Evolutionary conservation across 2,797 vertebrate genomes (phyloP).

Genomic region (Acanthornis magna): DNA sequence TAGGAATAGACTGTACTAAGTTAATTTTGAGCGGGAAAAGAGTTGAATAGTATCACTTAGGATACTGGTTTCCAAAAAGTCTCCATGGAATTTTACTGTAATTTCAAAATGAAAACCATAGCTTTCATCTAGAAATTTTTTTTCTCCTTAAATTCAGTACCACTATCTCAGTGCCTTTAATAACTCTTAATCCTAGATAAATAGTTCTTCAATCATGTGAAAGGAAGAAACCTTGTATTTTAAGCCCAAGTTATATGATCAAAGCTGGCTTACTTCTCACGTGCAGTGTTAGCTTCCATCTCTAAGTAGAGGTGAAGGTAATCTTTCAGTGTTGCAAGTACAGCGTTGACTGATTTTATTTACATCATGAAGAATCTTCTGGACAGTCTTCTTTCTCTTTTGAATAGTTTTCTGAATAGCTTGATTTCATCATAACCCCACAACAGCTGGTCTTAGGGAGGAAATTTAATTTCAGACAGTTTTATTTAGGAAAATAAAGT

Average conservation of each 20-base stretch:
- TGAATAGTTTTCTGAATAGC: background rate
- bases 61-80: background rate
- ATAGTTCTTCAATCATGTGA: background rate
- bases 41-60: background rate
- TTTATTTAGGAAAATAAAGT: background rate
- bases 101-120: background rate
- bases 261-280: background rate
- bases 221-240: background rate
- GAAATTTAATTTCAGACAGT: background rate
- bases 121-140: background rate
- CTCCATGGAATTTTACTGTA: background rate
- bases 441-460: background rate
- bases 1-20: background rate
- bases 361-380: background rate
- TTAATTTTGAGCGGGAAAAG: background rate
- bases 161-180: background rate
- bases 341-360: background rate
- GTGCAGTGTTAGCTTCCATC: background rate
- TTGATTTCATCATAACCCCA: background rate
- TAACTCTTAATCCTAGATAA: background rate
- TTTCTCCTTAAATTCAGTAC: background rate
- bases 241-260: background rate
- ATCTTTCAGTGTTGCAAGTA: background rate
- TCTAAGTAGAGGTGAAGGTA: background rate
- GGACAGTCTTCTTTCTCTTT: background rate